Conservation (phyloP, 1,140 invertebrate species). For the Popillia japonica region DNA sequence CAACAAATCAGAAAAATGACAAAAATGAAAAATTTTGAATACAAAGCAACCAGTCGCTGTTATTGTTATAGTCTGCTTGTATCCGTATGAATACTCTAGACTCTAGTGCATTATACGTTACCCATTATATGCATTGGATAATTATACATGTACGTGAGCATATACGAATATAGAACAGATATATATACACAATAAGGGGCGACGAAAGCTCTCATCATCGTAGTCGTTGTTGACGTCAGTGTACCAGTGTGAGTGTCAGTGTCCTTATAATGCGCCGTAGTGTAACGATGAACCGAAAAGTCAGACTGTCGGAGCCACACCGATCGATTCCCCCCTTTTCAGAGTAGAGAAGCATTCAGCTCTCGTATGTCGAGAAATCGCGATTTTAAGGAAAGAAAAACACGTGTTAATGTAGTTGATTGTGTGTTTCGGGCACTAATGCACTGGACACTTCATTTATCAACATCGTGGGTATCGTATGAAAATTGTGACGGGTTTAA, state of each 20-base stretch:
- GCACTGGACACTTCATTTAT: too few species aligned
- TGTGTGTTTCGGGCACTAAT: too few species aligned
- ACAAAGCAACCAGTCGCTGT: background rate
- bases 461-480: too few species aligned
- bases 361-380: slow-evolving; percentile 2
- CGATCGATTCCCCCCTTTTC: slow-evolving; percentile 6
- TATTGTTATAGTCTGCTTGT: background rate
- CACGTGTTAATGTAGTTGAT: too few species aligned
- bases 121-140: background rate
- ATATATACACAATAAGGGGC: slow-evolving; percentile 6
- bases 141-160: background rate
- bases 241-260: slow-evolving; percentile 25
- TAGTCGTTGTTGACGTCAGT: slow-evolving; percentile 6
- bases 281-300: slow-evolving; percentile 31
- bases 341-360: background rate
- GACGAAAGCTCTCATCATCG: slow-evolving; percentile 20
- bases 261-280: slow-evolving; percentile 29
- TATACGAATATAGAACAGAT: background rate
- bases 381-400: background rate
- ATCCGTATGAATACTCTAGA: background rate
- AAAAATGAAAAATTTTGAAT: background rate
- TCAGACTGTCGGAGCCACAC: slow-evolving; percentile 25
- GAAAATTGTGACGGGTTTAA: too few species aligned
- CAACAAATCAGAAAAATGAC: background rate
- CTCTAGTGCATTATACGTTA: background rate